Conservation (phyloP, 1,140 invertebrate species). For the Formica selysi region DNA sequence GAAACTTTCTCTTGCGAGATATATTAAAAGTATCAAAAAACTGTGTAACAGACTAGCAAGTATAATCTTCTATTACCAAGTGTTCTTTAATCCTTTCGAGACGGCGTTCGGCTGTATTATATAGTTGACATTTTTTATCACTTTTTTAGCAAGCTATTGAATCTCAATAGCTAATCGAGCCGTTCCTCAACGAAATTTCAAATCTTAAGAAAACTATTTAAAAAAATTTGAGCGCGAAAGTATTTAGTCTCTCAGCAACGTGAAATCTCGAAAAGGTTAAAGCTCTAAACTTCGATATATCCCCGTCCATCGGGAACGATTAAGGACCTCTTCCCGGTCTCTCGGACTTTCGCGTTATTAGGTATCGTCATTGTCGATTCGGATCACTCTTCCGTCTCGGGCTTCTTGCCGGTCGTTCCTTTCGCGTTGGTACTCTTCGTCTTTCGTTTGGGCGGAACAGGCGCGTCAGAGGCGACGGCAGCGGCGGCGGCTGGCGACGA, state of each 20-base stretch:
- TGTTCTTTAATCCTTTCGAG: slow-evolving; percentile 42
- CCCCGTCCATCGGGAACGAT: background rate
- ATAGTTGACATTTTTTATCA: background rate
- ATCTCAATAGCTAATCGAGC: background rate
- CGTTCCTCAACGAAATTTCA: background rate
- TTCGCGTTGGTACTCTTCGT: slow-evolving; percentile 73
- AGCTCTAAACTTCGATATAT: background rate
- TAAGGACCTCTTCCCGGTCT: background rate
- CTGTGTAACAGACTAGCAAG: slow-evolving; percentile 69
- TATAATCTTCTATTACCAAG: slow-evolving; percentile 60
- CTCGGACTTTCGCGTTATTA: background rate
- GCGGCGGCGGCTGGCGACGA: too few relatives aligned
- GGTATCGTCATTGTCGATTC: slow-evolving; percentile 61
- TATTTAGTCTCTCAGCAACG: slow-evolving; percentile 27
- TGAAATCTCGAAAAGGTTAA: slow-evolving; percentile 38
- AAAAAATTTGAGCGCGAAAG: background rate
- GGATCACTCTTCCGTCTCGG: slow-evolving; percentile 71
- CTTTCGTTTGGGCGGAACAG: slow-evolving; percentile 85
- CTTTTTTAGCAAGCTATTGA: background rate
- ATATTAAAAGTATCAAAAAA: slow-evolving; percentile 74
- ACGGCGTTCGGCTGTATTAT: background rate
- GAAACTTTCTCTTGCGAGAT: slow-evolving; percentile 21
- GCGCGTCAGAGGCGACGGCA: slow-evolving; percentile 72
- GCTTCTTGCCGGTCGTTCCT: slow-evolving; percentile 71
- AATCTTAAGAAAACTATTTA: background rate